Conservation (phyloP, 2,888 invertebrate species). For the Melinopterus prodromus region DNA sequence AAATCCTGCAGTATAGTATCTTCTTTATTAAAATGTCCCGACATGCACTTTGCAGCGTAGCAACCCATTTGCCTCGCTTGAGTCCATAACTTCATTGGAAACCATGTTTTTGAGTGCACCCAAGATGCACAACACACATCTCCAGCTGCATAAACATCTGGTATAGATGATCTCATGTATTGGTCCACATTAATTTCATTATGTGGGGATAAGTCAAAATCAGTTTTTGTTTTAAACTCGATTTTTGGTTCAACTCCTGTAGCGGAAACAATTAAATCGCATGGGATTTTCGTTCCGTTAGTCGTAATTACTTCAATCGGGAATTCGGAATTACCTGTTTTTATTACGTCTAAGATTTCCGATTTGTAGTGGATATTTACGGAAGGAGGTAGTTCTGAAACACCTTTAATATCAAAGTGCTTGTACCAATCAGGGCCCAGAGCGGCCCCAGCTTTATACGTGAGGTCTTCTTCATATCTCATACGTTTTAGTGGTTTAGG, state of each 20-base stretch:
- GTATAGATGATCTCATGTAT: slow-evolving; percentile 81
- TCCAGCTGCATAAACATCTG: slow-evolving; percentile 91
- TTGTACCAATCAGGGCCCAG: slow-evolving; percentile 97
- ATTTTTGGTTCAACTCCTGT: slow-evolving; percentile 87
- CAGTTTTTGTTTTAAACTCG: slow-evolving; percentile 65
- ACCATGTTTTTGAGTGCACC: slow-evolving; percentile 83
- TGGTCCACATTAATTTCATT: slow-evolving; percentile 89
- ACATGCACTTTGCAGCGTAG: slow-evolving; percentile 93
- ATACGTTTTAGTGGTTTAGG: slow-evolving; percentile 64
- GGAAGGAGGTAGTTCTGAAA: slow-evolving; percentile 56
- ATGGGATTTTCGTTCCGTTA: slow-evolving; percentile 75
- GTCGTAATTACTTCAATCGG: slow-evolving; percentile 78
- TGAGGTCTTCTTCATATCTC: slow-evolving; percentile 71
- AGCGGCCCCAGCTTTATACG: slow-evolving; percentile 80
- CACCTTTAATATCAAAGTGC: slow-evolving; percentile 69
- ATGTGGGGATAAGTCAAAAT: slow-evolving; percentile 69
- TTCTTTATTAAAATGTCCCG: slow-evolving; percentile 63
- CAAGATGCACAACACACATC: slow-evolving; percentile 91
- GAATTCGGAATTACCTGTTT: slow-evolving; percentile 62
- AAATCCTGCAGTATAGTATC: slow-evolving; percentile 86
- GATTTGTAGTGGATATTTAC: slow-evolving; percentile 70
- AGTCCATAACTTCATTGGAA: slow-evolving; percentile 96
- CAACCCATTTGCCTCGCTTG: slow-evolving; percentile 98
- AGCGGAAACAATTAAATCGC: slow-evolving; percentile 94
- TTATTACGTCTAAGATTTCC: slow-evolving; percentile 62